A percentile compares a stretch with the other conserved stretches of the same genome.
phyloP scores from a whole-genome alignment of 2,113 vertebrate species.

The Beaufortia kweichowensis region DNA sequence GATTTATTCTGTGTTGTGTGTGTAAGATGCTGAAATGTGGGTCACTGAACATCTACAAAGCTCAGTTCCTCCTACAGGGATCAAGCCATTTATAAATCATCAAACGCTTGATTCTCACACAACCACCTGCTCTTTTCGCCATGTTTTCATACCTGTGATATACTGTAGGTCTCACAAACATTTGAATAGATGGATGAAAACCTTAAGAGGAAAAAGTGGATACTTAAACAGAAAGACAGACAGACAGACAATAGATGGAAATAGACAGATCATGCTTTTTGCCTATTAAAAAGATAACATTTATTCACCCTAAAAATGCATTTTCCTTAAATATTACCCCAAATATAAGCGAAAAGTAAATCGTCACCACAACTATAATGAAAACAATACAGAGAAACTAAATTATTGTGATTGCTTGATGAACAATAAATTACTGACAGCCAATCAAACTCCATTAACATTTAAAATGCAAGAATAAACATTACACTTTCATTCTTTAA shows the following conservation, averaged over 20 bases:
- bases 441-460: too few species aligned
- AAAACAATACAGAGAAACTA: too few species aligned
- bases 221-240: background rate
- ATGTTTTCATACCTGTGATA: background rate
- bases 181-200: background rate
- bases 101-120: background rate
- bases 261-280: too few species aligned
- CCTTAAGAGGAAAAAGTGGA: background rate
- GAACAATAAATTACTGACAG: too few species aligned
- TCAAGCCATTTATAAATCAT: slow-evolving; percentile 27
- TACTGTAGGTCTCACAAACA: background rate
- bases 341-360: too few species aligned
- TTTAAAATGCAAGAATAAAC: too few species aligned
- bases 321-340: too few species aligned
- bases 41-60: slow-evolving; percentile 37
- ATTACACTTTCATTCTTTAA: too few species aligned
- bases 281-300: too few species aligned
- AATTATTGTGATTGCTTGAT: too few species aligned
- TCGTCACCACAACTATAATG: too few species aligned
- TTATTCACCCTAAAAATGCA: too few species aligned
- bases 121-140: background rate
- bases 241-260: background rate
- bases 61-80: slow-evolving; percentile 9
- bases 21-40: slow-evolving; percentile 46
- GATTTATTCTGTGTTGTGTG: background rate